Evolutionary conservation across 2,888 invertebrate species (phyloP).

Genomic region (Eugnorisma glareosa): DNA sequence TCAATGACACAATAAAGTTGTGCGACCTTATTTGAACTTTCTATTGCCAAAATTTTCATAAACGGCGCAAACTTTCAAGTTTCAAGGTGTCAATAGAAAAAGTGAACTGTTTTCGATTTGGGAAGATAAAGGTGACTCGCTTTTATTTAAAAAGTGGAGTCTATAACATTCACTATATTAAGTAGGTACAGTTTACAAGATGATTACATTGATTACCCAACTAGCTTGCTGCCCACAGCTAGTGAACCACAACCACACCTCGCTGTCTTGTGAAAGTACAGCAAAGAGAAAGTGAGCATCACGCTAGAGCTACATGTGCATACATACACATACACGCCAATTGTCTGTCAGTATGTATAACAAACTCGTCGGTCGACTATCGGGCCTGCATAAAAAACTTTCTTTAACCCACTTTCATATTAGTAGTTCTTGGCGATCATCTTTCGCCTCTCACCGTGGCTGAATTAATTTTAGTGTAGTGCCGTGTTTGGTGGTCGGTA

Average conservation of each 20-base stretch:
- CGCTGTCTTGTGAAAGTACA: conserved; percentile 88
- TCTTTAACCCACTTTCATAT: conserved; percentile 90
- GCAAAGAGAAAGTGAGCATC: conserved; percentile 89
- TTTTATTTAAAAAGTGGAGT: not conserved
- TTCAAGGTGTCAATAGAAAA: conserved; percentile 52
- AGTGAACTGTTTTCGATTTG: not conserved
- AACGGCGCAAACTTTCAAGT: conserved; percentile 46
- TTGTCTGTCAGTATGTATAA: conserved; percentile 80
- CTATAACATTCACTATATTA: conserved; percentile 17
- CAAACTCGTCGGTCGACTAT: conserved; percentile 83
- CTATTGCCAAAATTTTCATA: conserved; percentile 59
- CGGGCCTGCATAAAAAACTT: conserved; percentile 87
- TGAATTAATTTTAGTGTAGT: conserved; percentile 85
- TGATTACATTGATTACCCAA: conserved; percentile 77
- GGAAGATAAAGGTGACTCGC: not conserved
- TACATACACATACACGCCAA: conserved; percentile 74
- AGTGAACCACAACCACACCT: conserved; percentile 87
- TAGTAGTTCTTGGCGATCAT: conserved; percentile 80
- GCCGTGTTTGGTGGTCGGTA: conserved; percentile 83
- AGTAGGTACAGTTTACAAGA: conserved; percentile 42
- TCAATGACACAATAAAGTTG: conserved; percentile 70
- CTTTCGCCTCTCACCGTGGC: conserved; percentile 85
- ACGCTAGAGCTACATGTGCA: conserved; percentile 81
- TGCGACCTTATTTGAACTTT: conserved; percentile 76
- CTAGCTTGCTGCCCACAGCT: conserved; percentile 76